Evolutionary conservation across 1,140 invertebrate genomes (phyloP), one percentile per base, ranked within the genome.

Genomic region (Phthorimaea operculella): DNA sequence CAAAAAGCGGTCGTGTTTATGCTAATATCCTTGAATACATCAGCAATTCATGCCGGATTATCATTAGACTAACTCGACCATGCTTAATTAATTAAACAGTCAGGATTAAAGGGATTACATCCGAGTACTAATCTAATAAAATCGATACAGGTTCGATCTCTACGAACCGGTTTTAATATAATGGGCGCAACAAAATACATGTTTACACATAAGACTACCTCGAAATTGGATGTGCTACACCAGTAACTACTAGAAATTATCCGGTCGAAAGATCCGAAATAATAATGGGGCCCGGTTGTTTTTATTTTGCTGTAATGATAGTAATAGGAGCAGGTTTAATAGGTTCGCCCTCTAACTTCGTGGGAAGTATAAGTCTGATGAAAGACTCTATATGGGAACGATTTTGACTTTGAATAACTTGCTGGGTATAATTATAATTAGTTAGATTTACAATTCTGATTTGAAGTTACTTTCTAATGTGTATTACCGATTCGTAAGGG

Each of bases 291-390:
- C 53, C 58, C 49, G 52, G 63, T 63, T 69, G 63, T 72, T 75
- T 70, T 73, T 76, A 70, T 81, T 76, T 72, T 70, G 61, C 52
- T 66, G 71, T 81, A 79, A 81, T 79, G 68, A 81, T 75, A 78
- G 72, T 64, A 64, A 70, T 73, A 63, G 63, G 60, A 66, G 54
- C 52, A 53, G 45, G 39, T 67, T 71, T 76, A 73, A 72, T 76
- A 69, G 65, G 63, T 58, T 62, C 59, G 60, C 63, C 62, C 63
- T 53, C 52, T 64, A 54, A n/a, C 55, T 60, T 65, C 76, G 76
- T 78, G 78, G 68, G 76, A 81, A 81, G 59, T 62, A 51, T 54
- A 55, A 28, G 28, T 16, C 55, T 62, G 48, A 58, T 12, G 54
- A 62, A 66, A 66, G 55, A 39, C 18, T 36, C 39, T 60, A 12